A percentile compares a stretch with the other conserved stretches of the same genome.
phyloP scores from a whole-genome alignment of 2,113 vertebrate species.

The Stigmatopora argus region DNA sequence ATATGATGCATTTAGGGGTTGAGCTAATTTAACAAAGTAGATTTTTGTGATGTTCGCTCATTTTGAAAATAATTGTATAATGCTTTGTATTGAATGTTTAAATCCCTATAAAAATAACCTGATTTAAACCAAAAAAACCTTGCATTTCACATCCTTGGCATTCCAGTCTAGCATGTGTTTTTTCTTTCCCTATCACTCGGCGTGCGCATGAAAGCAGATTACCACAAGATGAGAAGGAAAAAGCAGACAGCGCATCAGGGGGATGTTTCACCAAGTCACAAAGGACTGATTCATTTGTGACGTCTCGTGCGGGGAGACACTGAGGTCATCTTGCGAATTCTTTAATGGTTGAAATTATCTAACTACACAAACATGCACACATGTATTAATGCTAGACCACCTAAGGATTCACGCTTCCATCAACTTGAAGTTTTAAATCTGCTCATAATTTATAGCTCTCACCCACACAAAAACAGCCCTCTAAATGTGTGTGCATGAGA shows the following conservation, averaged over 20 bases:
- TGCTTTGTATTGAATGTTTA: too few relatives aligned
- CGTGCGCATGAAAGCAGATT: constrained; percentile 10
- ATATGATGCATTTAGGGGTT: too few relatives aligned
- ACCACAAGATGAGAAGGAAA: constrained; percentile 38
- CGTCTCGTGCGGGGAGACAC: constrained; percentile 49
- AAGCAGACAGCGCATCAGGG: constrained; percentile 42
- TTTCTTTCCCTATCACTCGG: constrained; percentile 16
- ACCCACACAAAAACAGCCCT: constrained; percentile 40
- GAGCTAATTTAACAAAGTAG: too few relatives aligned
- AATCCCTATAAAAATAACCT: too few relatives aligned
- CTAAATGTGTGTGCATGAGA: constrained; percentile 42
- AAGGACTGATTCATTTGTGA: constrained; percentile 66
- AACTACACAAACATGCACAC: constrained; percentile 11
- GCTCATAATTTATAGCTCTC: constrained; percentile 66
- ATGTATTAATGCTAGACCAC: constrained; percentile 21
- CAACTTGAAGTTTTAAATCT: constrained; percentile 46
- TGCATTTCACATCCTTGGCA: background rate
- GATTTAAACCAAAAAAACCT: background rate
- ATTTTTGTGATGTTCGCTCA: too few relatives aligned
- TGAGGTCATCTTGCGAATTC: constrained; percentile 69
- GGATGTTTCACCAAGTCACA: constrained; percentile 44
- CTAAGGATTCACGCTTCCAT: constrained; percentile 57
- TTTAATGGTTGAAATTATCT: constrained; percentile 50
- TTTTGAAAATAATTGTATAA: too few relatives aligned
- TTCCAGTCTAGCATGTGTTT: background rate